phyloP scores from a whole-genome alignment of 1,140 invertebrate genomes.

The Ladona fulva region DNA sequence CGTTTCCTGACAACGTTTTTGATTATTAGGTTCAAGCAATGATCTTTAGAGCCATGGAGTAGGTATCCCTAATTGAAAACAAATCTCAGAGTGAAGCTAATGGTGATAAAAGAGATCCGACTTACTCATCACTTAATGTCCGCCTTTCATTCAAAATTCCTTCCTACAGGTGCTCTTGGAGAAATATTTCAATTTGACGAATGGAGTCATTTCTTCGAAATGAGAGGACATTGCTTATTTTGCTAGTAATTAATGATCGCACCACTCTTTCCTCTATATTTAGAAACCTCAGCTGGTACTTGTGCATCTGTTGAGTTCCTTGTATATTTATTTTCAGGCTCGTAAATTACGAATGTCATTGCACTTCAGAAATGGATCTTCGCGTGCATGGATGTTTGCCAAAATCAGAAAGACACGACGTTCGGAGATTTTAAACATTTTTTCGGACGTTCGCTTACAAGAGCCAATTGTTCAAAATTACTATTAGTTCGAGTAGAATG shows the following conservation, averaged over 20 bases:
- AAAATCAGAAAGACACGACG: background rate
- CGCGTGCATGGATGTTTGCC: background rate
- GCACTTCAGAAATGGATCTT: background rate
- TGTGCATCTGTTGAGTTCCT: background rate
- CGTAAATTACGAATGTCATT: background rate
- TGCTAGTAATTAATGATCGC: background rate
- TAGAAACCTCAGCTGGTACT: background rate
- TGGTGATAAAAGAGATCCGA: too few species aligned
- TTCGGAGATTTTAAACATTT: background rate
- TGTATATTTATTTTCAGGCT: background rate
- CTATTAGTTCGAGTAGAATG: too few species aligned
- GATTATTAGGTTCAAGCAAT: too few species aligned
- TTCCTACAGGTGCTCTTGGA: background rate
- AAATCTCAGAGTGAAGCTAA: too few species aligned
- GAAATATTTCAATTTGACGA: background rate
- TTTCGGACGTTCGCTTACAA: too few species aligned
- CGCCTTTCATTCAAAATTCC: background rate
- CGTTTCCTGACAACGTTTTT: too few species aligned
- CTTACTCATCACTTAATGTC: background rate
- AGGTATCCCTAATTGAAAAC: too few species aligned
- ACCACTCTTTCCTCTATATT: background rate
- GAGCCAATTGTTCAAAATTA: too few species aligned
- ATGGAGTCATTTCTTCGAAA: background rate
- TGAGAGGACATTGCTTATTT: background rate
- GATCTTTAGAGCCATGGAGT: too few species aligned